Evolutionary conservation across 2,888 invertebrate species (phyloP), one percentile per base, ranked within the genome.

Genomic region (Drosophila basisetae): DNA sequence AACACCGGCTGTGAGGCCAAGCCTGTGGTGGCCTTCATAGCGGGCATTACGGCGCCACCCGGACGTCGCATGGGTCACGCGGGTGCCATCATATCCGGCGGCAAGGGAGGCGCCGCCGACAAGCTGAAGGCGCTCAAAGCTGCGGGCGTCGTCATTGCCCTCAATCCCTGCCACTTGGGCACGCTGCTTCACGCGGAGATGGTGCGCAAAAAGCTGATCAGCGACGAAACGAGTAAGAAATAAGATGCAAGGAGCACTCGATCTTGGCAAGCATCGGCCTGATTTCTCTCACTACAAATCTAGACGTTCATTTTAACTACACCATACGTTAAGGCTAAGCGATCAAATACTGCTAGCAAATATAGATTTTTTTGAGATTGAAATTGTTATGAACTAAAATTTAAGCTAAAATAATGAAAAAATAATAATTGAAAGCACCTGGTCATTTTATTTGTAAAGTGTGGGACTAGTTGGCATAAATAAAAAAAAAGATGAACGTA

Each of bases 11-110:
- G 95, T 47, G 96, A 97, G 88, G 96, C 97, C 10, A 99, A 99
- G 92, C 99, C 99, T 13, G 99, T 99, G n/a, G 99, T 99, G 1
- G 97, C 99, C 0, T 99, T 99, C 94, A 99, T 99, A 92, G 99
- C 99, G 78, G 99, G 99, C 55, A 93, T 99, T 73, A 99, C 99
- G 3, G 99, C 99, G 2, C 99, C 99, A 4, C 98, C 99, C 18
- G 99, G 99, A 55, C 95, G 99, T 84, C 95, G 99, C 91, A 99
- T 99, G 99, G 99, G 99, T 33, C 99, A 99, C 94, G 99, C 99
- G 59, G 99, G 99, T 73, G 99, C 99, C 77, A 99, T 99, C 90
- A 99, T 99, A 92, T 97, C 99, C 1, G 99, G 99, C 16, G 99
- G 99, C 53, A 99, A 99, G 93, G 99, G 99, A 64, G 98, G 98